Evolutionary conservation across 2,888 invertebrate species (phyloP).

Genomic region (Crepidodera aurea): DNA sequence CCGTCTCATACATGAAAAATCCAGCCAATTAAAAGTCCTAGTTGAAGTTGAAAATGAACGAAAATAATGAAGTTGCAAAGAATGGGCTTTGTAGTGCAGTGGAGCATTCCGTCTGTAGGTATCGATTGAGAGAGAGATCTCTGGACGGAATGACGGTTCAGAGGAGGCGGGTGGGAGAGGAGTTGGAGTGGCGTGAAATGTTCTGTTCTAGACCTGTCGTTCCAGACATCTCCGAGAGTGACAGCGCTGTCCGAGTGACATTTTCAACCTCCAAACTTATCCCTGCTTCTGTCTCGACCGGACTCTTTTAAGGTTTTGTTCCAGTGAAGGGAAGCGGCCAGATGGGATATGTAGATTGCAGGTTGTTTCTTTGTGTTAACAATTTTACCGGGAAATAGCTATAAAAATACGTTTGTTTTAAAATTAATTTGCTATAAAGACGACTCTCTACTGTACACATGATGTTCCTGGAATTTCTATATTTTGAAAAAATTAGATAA

Average conservation of each 20-base stretch:
- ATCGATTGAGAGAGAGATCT: constrained; percentile 42
- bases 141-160: neutral
- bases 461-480: too few relatives aligned
- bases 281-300: constrained; percentile 23
- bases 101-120: constrained; percentile 39
- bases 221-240: constrained; percentile 56
- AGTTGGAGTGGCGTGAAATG: constrained; percentile 40
- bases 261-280: constrained; percentile 38
- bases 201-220: constrained; percentile 52
- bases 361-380: too few relatives aligned
- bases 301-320: constrained; percentile 20
- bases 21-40: too few relatives aligned
- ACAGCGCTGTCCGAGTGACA: constrained; percentile 56
- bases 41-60: neutral
- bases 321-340: constrained; percentile 20
- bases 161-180: constrained; percentile 30
- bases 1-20: too few relatives aligned
- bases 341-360: too few relatives aligned
- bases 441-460: too few relatives aligned
- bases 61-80: constrained; percentile 29
- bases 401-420: too few relatives aligned
- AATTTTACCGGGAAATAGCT: too few relatives aligned
- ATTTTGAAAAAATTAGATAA: too few relatives aligned
- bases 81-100: constrained; percentile 31
- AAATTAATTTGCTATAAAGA: too few relatives aligned